Evolutionary conservation across 2,888 invertebrate species (phyloP), one percentile per base, ranked within the genome.

Genomic region (Yponomeuta plumbellus): DNA sequence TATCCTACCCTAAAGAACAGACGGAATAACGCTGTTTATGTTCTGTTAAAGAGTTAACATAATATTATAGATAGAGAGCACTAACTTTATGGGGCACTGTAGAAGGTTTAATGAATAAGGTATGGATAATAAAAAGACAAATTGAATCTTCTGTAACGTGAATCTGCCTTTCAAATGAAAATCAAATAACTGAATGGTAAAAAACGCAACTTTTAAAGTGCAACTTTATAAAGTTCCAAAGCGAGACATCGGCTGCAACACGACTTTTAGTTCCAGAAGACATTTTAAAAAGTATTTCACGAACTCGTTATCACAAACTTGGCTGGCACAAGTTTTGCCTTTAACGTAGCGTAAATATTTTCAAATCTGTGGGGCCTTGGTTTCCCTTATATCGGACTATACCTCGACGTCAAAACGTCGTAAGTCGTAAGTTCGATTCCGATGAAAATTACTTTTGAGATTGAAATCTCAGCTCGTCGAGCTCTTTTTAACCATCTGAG

Each of bases 261-360:
- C 44, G 44, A 52, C 17, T 52, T 52, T 52, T 39, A 62, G 23
- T 62, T 62, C 23, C n/a, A 11, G 39, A 62, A 62, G 62, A 62
- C 62, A 62, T 62, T 62, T 62, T 62, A 62, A 62, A 62, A 62
- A 62, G 62, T 62, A 62, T 26, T 62, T 39, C 20, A 17, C 17
- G 5, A 62, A 62, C 34, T 34, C 34, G 26, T 17, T 34, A 34
- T 62, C 34, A 26, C n/a, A 52, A 52, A 52, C 44, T 23, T 59
- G 59, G 13, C n/a, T 10, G 11, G 21, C 4, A n/a, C 11, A 59
- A 59, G 59, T 59, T 59, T 23, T 6, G 59, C 21, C 11, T 59
- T 59, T 2, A 59, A 59, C 22, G 23, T 59, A 5, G 13, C 44
- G 17, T 52, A 52, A 52, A 52, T 17, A 52, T 59, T 59, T 59